phyloP scores from a whole-genome alignment of 2,888 invertebrate genomes.

The Rapana venosa region DNA sequence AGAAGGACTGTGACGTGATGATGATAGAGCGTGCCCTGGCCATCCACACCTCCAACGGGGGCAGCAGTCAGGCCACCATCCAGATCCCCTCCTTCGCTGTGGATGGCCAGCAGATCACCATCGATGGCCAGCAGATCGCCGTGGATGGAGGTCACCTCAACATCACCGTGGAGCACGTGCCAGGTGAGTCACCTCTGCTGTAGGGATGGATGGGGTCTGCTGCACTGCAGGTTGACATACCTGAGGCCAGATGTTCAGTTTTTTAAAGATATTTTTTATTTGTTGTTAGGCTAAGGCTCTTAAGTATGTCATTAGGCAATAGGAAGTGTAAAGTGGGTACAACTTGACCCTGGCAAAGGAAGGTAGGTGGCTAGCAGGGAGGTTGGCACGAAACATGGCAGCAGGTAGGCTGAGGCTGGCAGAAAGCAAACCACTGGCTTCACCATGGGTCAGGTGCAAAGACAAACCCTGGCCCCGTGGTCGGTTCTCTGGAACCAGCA shows the following conservation, averaged over 20 bases:
- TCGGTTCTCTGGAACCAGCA: no score
- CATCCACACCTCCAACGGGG: constrained; percentile 67
- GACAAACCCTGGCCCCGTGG: no score
- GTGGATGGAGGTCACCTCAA: constrained; percentile 53
- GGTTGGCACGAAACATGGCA: background rate
- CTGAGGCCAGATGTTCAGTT: no score
- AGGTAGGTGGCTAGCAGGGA: background rate
- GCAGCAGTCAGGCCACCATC: constrained; percentile 70
- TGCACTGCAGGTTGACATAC: no score
- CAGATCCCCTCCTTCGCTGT: constrained; percentile 64
- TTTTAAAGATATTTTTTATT: no score
- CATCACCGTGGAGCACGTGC: constrained; percentile 52
- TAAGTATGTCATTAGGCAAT: no score
- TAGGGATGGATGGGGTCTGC: background rate
- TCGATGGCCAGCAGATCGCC: constrained; percentile 63
- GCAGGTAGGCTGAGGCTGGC: no score
- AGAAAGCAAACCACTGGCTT: background rate
- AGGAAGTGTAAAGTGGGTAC: no score
- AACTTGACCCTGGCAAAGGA: background rate
- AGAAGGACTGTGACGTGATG: constrained; percentile 70
- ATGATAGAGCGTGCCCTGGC: constrained; percentile 74
- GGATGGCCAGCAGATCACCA: constrained; percentile 60
- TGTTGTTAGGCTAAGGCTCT: background rate
- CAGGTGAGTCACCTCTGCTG: constrained; percentile 37
- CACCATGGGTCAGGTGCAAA: no score